phyloP scores from a whole-genome alignment of 2,888 invertebrate species.

The Tinea semifulvella region DNA sequence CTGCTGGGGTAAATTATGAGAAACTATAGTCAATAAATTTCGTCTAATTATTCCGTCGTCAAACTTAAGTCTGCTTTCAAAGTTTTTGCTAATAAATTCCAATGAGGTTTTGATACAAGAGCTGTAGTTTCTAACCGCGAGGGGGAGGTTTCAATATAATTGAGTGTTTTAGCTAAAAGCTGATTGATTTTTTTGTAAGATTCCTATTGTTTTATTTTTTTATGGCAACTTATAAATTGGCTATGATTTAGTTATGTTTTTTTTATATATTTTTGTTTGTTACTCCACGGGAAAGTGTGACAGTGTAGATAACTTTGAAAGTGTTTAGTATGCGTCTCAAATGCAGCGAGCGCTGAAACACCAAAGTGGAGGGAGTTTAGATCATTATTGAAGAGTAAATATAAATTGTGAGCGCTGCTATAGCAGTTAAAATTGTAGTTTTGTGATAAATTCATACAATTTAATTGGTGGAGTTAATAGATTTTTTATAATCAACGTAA shows the following conservation, averaged over 20 bases:
- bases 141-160: slow-evolving; percentile 6
- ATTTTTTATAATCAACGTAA: neutral
- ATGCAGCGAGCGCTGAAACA: neutral
- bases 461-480: slow-evolving; percentile 44
- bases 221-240: slow-evolving; percentile 33
- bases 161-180: slow-evolving; percentile 41
- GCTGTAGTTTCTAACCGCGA: no score
- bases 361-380: neutral
- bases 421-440: slow-evolving; percentile 60
- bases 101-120: no score
- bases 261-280: slow-evolving; percentile 41
- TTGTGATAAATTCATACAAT: slow-evolving; percentile 59
- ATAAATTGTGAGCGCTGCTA: slow-evolving; percentile 50
- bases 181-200: slow-evolving; percentile 37
- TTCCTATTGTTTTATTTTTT: slow-evolving; percentile 3
- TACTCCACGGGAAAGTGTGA: slow-evolving; percentile 20
- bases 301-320: neutral
- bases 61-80: no score
- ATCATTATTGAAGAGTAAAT: neutral
- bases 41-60: no score
- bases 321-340: neutral
- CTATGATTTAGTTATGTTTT: slow-evolving; percentile 46
- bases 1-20: no score
- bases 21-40: no score
- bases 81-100: no score